Base-by-base conservation (phyloP, 2,797 vertebrate species). In the Sciaenops ocellatus region DNA sequence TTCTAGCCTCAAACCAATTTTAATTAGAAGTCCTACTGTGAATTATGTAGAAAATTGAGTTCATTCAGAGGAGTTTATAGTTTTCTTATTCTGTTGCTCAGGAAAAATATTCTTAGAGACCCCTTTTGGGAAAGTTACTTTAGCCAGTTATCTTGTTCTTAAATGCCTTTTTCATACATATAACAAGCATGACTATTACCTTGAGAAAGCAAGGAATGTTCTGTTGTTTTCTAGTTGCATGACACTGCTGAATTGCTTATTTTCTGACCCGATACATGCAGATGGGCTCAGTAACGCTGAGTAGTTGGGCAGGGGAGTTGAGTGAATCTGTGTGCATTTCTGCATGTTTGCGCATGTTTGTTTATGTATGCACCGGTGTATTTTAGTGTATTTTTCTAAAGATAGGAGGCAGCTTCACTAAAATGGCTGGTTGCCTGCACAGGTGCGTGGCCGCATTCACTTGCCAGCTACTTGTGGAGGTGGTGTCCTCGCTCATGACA, bases 401-500 rank as follows among this genome's bases (percentile, higher is more conserved):
- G 83, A 89, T 87, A 93, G 82, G 42, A 69, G 57, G 51, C 73
- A 34, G 79, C 76, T 68, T 81, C 64, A 5, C 55, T 78, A 18
- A 83, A 69, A 79, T 69, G 81, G 88, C 83, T 71, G 64, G 54
- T 56, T 86, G 80, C 87, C 80, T 76, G 89, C 89, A 79, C 94
- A 95, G 94, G 94, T 95, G 95, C 87, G 12, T n/a, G 78, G 80
- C 86, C 54, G 66, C 84, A 44, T 90, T 93, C 89, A 88, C 91
- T 90, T 93, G 91, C 93, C 93, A 93, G 87, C 87, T 90, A 88
- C 90, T 90, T 90, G 89, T 89, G 91, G 91, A 91, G 88, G 93
- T 82, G 86, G 90, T 81, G 92, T 94, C 91, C 84, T 90, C 80
- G 60, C 79, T 87, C 80, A 63, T 85, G 86, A 92, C 93, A 93